Evolutionary conservation across 2,113 vertebrate genomes (phyloP).

Genomic region (Podilymbus podiceps): DNA sequence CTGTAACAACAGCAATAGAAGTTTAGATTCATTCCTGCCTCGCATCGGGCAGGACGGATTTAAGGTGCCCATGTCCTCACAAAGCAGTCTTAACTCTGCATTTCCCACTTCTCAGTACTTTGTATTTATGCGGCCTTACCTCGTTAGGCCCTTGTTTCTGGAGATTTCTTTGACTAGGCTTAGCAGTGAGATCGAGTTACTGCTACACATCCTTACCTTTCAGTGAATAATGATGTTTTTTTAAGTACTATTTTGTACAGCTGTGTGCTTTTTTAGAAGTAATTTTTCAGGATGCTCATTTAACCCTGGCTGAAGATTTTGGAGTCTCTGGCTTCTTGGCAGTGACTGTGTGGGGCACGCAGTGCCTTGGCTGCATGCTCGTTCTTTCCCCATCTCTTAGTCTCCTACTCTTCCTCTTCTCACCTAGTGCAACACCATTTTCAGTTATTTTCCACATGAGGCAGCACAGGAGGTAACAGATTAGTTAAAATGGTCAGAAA

Average conservation of each 20-base stretch:
- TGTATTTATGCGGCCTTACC: background rate
- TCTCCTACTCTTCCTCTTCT: background rate
- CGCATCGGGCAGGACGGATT: accelerated
- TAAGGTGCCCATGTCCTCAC: background rate
- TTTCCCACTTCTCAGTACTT: background rate
- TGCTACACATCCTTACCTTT: background rate
- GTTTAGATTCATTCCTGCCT: background rate
- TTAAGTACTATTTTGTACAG: background rate
- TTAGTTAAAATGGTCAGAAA: background rate
- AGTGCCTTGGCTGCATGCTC: background rate
- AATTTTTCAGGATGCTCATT: background rate
- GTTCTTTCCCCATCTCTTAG: background rate
- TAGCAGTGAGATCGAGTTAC: background rate
- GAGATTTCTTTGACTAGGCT: background rate
- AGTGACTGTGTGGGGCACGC: background rate
- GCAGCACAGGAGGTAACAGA: background rate
- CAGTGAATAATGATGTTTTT: background rate
- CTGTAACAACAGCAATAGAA: background rate
- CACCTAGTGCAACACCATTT: accelerated
- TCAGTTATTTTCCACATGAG: background rate
- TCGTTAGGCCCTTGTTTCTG: background rate
- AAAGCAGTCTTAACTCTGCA: background rate
- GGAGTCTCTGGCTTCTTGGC: background rate
- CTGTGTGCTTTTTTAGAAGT: accelerated
- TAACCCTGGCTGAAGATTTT: background rate